Conservation (phyloP, 2,797 vertebrate species). For the Urocyon cinereoargenteus region DNA sequence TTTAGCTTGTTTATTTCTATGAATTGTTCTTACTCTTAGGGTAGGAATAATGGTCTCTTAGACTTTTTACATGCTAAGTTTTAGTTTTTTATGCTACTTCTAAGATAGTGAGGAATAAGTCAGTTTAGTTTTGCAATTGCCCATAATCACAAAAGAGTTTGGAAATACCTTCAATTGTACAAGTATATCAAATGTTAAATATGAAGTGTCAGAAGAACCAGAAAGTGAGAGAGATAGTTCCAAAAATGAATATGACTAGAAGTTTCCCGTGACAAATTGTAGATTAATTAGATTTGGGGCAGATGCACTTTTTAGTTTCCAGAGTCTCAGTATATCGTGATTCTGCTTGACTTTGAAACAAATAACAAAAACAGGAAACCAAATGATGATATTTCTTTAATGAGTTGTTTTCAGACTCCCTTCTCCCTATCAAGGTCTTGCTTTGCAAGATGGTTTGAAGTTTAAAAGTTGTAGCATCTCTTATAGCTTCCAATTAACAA, state of each 20-base stretch:
- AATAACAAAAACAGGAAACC: not conserved
- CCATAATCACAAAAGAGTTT: not conserved
- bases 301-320: not conserved
- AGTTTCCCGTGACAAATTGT: not conserved
- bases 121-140: not conserved
- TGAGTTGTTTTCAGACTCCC: not conserved
- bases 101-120: not conserved
- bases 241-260: slow-evolving; percentile 23
- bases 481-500: not conserved
- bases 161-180: not conserved
- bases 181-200: not conserved
- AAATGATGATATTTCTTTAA: slow-evolving; percentile 15
- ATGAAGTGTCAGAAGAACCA: not conserved
- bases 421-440: not conserved
- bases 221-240: not conserved
- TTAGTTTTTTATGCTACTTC: not conserved
- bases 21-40: not conserved
- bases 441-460: slow-evolving; percentile 20
- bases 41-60: not conserved
- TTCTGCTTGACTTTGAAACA: not conserved
- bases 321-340: not conserved
- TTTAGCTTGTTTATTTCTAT: not conserved
- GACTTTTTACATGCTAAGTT: not conserved
- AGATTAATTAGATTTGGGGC: not conserved
- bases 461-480: not conserved